These are phyloP conservation scores for Chrysaora quinquecirrha DNA, from an alignment of 30 jellyfish, hydroid and myxozoan species.

Conservation along the genomic window DNA sequence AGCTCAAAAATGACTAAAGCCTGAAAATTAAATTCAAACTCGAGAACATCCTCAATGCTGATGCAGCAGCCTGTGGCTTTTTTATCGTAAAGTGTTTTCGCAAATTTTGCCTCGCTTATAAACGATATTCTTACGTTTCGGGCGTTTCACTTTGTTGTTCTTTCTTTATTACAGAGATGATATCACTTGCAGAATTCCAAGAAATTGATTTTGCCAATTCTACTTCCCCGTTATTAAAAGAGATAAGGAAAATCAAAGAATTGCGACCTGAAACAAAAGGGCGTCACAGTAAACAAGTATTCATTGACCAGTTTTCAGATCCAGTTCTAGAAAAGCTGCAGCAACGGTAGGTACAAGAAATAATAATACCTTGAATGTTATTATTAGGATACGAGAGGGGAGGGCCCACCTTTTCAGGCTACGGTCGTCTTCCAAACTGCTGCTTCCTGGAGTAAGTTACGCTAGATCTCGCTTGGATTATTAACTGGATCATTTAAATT, in stretches of 20 bases:
- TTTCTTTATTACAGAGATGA: constrained; percentile 1
- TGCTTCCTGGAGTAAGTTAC: too few relatives aligned
- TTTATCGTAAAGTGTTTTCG: too few relatives aligned
- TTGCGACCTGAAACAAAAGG: constrained; percentile 44
- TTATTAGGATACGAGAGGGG: not conserved
- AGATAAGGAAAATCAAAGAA: constrained; percentile 33
- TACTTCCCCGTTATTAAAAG: not conserved
- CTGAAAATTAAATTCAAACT: not conserved
- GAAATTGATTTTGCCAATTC: constrained; percentile 10
- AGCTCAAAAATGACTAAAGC: too few relatives aligned
- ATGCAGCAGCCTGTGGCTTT: too few relatives aligned
- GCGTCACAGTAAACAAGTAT: constrained; percentile 57
- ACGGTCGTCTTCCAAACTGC: too few relatives aligned
- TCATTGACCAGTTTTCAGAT: constrained; percentile 18
- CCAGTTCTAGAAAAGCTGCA: constrained; percentile 19
- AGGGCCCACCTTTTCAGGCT: too few relatives aligned
- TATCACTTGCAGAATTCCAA: constrained; percentile 24
- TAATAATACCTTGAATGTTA: not conserved
- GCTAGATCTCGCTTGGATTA: too few relatives aligned
- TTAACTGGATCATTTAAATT: not conserved
- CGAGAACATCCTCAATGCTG: not conserved
- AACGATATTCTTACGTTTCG: too few relatives aligned
- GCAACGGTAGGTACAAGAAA: constrained; percentile 26
- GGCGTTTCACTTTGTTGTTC: too few relatives aligned
- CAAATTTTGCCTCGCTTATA: too few relatives aligned